phyloP scores from a whole-genome alignment of 2,113 vertebrate species.

The Ellobius talpinus region DNA sequence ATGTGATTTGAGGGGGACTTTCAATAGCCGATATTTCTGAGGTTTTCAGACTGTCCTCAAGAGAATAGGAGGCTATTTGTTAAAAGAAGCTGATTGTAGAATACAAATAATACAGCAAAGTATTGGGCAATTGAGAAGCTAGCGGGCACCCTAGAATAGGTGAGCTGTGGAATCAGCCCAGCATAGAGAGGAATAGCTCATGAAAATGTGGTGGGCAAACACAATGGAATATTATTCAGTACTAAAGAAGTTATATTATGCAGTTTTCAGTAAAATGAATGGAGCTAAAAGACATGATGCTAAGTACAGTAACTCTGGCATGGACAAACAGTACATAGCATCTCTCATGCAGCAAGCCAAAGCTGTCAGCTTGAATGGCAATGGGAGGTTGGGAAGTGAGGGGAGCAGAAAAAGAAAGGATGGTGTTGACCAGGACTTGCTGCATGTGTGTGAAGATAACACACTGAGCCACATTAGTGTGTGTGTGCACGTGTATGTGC shows the following conservation, averaged over 20 bases:
- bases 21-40: not conserved
- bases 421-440: not conserved
- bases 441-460: not conserved
- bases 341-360: not conserved
- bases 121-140: not conserved
- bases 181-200: not conserved
- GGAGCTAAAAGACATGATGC: not conserved
- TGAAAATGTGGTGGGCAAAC: not conserved
- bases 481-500: not conserved
- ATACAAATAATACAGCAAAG: slow-evolving; percentile 9
- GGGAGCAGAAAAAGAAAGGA: not conserved
- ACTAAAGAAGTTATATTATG: not conserved
- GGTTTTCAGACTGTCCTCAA: not conserved
- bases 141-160: no score
- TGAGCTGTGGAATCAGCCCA: not conserved
- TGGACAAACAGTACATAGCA: no score
- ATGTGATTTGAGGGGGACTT: not conserved
- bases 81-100: not conserved
- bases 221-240: not conserved
- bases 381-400: not conserved
- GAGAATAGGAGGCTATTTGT: not conserved
- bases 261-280: not conserved
- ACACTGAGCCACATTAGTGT: not conserved
- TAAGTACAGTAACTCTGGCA: not conserved
- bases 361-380: not conserved